phyloP scores from a whole-genome alignment of 1,140 invertebrate genomes.

The Pseudoatta argentina region DNA sequence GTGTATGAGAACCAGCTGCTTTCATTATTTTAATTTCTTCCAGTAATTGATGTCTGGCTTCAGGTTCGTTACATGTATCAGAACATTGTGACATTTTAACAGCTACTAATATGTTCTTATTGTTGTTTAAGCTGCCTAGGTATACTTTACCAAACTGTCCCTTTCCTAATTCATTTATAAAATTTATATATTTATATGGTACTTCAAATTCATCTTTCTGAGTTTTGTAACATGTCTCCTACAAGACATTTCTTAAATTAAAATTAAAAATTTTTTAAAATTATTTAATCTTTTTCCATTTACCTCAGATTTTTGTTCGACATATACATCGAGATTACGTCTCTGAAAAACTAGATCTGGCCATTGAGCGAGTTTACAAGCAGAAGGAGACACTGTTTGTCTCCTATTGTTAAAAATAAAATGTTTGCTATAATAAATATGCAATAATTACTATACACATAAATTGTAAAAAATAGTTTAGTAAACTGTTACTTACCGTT shows the following conservation, averaged over 20 bases:
- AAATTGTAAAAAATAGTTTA: slow-evolving; percentile 2
- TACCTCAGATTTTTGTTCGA: slow-evolving; percentile 86
- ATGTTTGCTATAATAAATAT: neutral
- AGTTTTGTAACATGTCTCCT: slow-evolving; percentile 76
- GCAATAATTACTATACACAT: neutral
- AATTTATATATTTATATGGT: slow-evolving; percentile 85
- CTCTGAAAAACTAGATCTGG: slow-evolving; percentile 75
- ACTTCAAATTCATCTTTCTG: slow-evolving; percentile 87
- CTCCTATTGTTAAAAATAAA: slow-evolving; percentile 42
- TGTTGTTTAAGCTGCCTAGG: slow-evolving; percentile 87
- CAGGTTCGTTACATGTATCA: slow-evolving; percentile 84
- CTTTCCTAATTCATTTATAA: slow-evolving; percentile 89
- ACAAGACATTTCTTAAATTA: slow-evolving; percentile 25
- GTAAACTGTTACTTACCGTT: slow-evolving; percentile 42
- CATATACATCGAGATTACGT: slow-evolving; percentile 83
- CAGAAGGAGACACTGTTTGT: slow-evolving; percentile 45
- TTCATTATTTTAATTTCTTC: slow-evolving; percentile 94
- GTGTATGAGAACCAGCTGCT: slow-evolving; percentile 91
- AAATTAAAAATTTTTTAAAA: neutral
- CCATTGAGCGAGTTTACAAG: slow-evolving; percentile 63
- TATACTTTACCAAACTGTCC: slow-evolving; percentile 92
- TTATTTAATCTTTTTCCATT: slow-evolving; percentile 58
- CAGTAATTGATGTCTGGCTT: slow-evolving; percentile 90
- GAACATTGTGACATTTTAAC: slow-evolving; percentile 89
- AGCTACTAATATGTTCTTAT: slow-evolving; percentile 88